Percentiles rank a stretch among this genome's conserved stretches.
These are phyloP conservation scores for Eptesicus fuscus DNA, from an alignment of 2,113 vertebrate genomes.

Conservation along the genomic window DNA sequence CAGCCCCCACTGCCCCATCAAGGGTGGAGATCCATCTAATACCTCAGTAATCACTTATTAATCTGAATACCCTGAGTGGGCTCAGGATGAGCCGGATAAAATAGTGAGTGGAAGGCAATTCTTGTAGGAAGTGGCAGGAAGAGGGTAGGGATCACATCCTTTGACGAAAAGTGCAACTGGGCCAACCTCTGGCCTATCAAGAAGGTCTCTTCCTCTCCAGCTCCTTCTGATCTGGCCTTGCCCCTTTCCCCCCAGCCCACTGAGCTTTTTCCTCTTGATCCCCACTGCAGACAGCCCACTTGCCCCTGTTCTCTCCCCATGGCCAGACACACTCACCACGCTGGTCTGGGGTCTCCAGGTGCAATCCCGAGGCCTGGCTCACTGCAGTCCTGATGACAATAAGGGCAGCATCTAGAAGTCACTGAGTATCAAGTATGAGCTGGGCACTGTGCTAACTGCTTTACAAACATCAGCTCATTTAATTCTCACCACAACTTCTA, in stretches of 20 bases:
- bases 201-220: not conserved
- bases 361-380: slow-evolving; percentile 36
- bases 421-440: slow-evolving; percentile 4
- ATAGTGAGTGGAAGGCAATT: not conserved
- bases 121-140: not conserved
- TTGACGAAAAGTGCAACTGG: not conserved
- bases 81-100: not conserved
- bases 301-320: not conserved
- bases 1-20: not conserved
- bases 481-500: slow-evolving; percentile 1
- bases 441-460: not conserved
- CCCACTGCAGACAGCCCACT: not conserved
- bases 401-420: slow-evolving; percentile 12
- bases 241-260: not conserved
- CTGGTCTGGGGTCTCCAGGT: slow-evolving; percentile 18
- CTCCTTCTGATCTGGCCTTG: not conserved
- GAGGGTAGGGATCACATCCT: not conserved
- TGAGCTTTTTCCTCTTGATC: not conserved
- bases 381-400: slow-evolving; percentile 53
- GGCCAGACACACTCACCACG: slow-evolving; percentile 64
- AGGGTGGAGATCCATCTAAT: not conserved
- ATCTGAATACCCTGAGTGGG: not conserved
- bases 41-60: not conserved
- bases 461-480: not conserved
- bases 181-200: not conserved